Percentiles rank a stretch among this genome's conserved stretches.
Conservation (phyloP, 2,888 invertebrate genomes). For the Diaperis boleti region DNA sequence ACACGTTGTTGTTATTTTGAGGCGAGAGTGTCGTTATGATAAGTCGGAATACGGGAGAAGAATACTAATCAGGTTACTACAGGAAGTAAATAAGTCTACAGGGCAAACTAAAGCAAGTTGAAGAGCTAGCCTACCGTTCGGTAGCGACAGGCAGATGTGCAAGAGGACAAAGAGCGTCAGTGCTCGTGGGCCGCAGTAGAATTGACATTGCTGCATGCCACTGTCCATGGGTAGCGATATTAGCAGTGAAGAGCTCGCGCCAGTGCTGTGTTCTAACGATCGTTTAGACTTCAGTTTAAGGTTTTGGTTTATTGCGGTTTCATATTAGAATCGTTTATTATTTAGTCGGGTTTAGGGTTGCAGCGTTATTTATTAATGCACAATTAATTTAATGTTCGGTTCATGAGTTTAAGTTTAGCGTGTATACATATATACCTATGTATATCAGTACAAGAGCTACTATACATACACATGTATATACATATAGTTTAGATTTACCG, state of each 20-base stretch:
- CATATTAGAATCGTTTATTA: constrained; percentile 46
- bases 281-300: constrained; percentile 48
- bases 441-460: constrained; percentile 55
- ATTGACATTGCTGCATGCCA: constrained; percentile 65
- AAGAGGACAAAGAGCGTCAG: constrained; percentile 65
- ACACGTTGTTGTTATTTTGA: constrained; percentile 1
- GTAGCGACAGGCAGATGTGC: constrained; percentile 67
- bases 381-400: constrained; percentile 56
- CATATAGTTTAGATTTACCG: constrained; percentile 61
- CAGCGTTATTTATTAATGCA: constrained; percentile 53
- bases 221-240: constrained; percentile 62
- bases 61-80: not conserved
- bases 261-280: constrained; percentile 59
- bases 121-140: constrained; percentile 62
- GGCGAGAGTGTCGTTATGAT: not conserved
- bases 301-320: constrained; percentile 46
- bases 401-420: constrained; percentile 55
- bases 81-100: not conserved
- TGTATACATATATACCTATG: constrained; percentile 62
- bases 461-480: constrained; percentile 64
- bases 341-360: constrained; percentile 45
- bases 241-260: constrained; percentile 59
- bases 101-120: constrained; percentile 5
- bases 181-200: constrained; percentile 64
- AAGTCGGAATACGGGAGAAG: constrained; percentile 1